Base-by-base conservation (phyloP, 2,888 invertebrate genomes). In the Epinotia nisella region DNA sequence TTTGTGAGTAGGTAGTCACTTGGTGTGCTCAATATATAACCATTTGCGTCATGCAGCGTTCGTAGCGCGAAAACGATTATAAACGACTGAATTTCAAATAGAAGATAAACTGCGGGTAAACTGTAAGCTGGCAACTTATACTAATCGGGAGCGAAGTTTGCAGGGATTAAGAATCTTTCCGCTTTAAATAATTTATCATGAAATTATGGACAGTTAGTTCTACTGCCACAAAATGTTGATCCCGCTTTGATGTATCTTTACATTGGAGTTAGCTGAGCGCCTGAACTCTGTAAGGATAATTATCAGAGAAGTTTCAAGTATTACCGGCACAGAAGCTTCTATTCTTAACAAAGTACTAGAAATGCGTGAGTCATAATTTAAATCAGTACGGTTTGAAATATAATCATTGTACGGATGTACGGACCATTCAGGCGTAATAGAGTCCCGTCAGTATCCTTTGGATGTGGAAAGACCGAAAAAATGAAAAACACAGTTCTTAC, bases 81-180 rank as follows among this genome's bases (percentile, higher is more conserved):
- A 71, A 70, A 75, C 79, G 83, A 82, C 82, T 84, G 82, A 85
- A 86, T 86, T 86, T 85, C 83, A 83, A 86, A 87, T 85, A 86
- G 84, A 87, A 87, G 87, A 87, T 87, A 87, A 87, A 86, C 81
- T 83, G 85, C 77, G 81, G 81, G 79, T 78, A 79, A 84, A 83
- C 80, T 82, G 80, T 76, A 79, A 78, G 78, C 79, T 78, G 76
- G 76, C 79, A 80, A 84, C 81, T 87, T 85, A 83, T 82, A 84
- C 81, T 87, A 85, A 83, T 82, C 83, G 79, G 74, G 70, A 55
- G 71, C 75, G 77, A 87, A 85, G 80, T 85, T 87, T 77, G 61
- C 62, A 77, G 76, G 78, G 82, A 79, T 79, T 80, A 82, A 80
- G 76, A 80, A 81, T 82, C 80, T 83, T 83, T 80, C 80, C 73